phyloP scores from a whole-genome alignment of 1,140 invertebrate species.

The Solenopsis invicta region DNA sequence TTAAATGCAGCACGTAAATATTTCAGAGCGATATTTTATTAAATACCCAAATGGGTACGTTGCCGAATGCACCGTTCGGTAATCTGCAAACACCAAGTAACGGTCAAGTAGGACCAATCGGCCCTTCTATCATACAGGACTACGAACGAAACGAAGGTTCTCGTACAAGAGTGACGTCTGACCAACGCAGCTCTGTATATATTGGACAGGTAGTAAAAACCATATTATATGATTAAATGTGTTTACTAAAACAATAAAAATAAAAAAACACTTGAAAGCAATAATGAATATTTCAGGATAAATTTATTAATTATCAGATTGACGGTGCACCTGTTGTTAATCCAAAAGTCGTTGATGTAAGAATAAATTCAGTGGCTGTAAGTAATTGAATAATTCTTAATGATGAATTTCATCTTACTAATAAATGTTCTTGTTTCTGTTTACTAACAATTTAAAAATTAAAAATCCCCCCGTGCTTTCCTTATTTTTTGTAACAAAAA shows the following conservation, averaged over 20 bases:
- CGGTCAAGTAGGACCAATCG: slow-evolving; percentile 70
- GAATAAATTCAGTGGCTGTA: slow-evolving; percentile 85
- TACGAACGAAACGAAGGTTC: slow-evolving; percentile 81
- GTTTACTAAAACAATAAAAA: slow-evolving; percentile 63
- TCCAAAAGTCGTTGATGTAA: slow-evolving; percentile 81
- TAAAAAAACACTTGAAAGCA: slow-evolving; percentile 44
- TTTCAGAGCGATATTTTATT: slow-evolving; percentile 77
- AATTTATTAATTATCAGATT: slow-evolving; percentile 85
- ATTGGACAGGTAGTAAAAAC: slow-evolving; percentile 84
- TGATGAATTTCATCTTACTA: slow-evolving; percentile 3
- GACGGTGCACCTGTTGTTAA: slow-evolving; percentile 77
- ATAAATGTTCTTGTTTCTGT: slow-evolving; percentile 11
- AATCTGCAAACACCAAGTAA: slow-evolving; percentile 71
- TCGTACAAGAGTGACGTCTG: slow-evolving; percentile 80
- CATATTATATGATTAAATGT: slow-evolving; percentile 52
- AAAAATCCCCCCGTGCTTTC: not conserved
- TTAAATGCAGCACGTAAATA: slow-evolving; percentile 31
- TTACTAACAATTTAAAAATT: not conserved
- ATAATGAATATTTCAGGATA: slow-evolving; percentile 81
- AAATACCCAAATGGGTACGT: slow-evolving; percentile 72
- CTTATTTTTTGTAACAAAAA: not conserved
- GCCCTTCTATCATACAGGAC: slow-evolving; percentile 81
- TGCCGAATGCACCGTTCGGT: slow-evolving; percentile 57
- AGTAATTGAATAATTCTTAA: slow-evolving; percentile 64
- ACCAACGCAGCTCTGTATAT: slow-evolving; percentile 83